Conservation (phyloP, 2,113 vertebrate genomes). For the Melanostigma gelatinosum region DNA sequence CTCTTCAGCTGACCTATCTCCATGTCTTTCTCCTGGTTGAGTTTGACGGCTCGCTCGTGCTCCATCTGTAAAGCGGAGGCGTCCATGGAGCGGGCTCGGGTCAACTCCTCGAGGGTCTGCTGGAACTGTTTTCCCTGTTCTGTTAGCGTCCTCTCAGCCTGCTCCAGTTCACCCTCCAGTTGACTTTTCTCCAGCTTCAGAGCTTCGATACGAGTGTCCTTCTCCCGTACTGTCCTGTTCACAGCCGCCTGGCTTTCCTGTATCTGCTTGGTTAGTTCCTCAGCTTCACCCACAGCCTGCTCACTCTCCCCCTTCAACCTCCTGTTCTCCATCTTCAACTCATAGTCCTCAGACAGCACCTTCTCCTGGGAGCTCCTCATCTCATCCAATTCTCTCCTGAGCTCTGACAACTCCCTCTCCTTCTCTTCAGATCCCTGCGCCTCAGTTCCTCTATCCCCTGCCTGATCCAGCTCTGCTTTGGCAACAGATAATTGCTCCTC, state of each 20-base stretch:
- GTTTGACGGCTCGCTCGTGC: slow-evolving; percentile 84
- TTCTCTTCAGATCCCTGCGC: slow-evolving; percentile 54
- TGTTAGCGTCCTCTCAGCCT: slow-evolving; percentile 79
- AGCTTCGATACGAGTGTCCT: slow-evolving; percentile 86
- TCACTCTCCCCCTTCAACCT: slow-evolving; percentile 76
- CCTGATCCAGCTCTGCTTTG: slow-evolving; percentile 71
- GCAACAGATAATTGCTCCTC: slow-evolving; percentile 82
- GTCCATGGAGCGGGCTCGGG: slow-evolving; percentile 81
- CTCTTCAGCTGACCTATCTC: slow-evolving; percentile 86
- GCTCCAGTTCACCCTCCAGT: slow-evolving; percentile 85
- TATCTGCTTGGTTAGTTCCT: slow-evolving; percentile 83
- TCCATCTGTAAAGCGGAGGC: slow-evolving; percentile 86
- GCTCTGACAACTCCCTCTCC: slow-evolving; percentile 82
- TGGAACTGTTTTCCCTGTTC: slow-evolving; percentile 87
- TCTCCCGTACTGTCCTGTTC: slow-evolving; percentile 84
- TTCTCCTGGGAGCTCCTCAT: slow-evolving; percentile 81
- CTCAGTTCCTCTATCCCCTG: slow-evolving; percentile 54
- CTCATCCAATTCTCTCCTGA: slow-evolving; percentile 84
- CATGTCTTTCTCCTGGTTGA: slow-evolving; percentile 90
- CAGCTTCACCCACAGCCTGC: slow-evolving; percentile 52
- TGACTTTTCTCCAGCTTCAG: slow-evolving; percentile 88
- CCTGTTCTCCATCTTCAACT: slow-evolving; percentile 88
- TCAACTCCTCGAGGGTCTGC: slow-evolving; percentile 87
- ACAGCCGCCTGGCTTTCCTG: slow-evolving; percentile 79
- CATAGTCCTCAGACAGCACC: slow-evolving; percentile 83